Percentiles rank a stretch among this genome's conserved stretches.
Evolutionary conservation across 1,140 invertebrate species (phyloP).

Genomic region (Drosophila watanabei): DNA sequence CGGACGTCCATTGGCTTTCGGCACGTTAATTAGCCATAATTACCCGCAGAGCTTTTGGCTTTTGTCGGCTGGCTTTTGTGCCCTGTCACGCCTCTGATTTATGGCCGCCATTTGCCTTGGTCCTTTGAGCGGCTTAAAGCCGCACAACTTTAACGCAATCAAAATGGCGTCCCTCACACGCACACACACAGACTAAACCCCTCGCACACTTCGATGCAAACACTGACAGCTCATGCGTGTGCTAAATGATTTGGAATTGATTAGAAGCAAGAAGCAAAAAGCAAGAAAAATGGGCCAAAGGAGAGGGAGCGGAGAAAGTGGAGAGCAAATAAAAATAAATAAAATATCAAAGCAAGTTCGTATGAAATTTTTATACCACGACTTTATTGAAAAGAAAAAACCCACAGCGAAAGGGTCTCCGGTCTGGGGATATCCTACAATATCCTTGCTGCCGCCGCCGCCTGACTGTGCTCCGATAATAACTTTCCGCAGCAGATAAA

Average conservation of each 20-base stretch:
- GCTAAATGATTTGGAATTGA: slow-evolving; percentile 82
- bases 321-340: slow-evolving; percentile 78
- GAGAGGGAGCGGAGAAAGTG: background rate
- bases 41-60: slow-evolving; percentile 78
- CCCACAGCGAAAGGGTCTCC: slow-evolving; percentile 35
- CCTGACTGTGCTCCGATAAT: slow-evolving; percentile 61
- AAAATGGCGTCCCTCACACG: slow-evolving; percentile 49
- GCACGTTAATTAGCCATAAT: slow-evolving; percentile 81
- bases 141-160: slow-evolving; percentile 69
- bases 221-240: slow-evolving; percentile 76
- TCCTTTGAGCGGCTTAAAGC: slow-evolving; percentile 64
- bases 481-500: slow-evolving; percentile 68
- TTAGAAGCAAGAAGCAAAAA: slow-evolving; percentile 62
- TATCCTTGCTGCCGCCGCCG: slow-evolving; percentile 18
- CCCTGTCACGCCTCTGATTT: slow-evolving; percentile 80
- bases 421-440: background rate
- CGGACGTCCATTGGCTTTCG: slow-evolving; percentile 22
- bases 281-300: slow-evolving; percentile 27
- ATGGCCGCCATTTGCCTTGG: slow-evolving; percentile 56
- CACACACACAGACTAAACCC: background rate
- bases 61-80: slow-evolving; percentile 79
- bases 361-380: slow-evolving; percentile 76
- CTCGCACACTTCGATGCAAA: slow-evolving; percentile 5
- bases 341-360: slow-evolving; percentile 78
- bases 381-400: slow-evolving; percentile 71